These are phyloP conservation scores for Typhlichthys eigenmanni DNA, from an alignment of 2,797 vertebrate species.

Conservation along the genomic window DNA sequence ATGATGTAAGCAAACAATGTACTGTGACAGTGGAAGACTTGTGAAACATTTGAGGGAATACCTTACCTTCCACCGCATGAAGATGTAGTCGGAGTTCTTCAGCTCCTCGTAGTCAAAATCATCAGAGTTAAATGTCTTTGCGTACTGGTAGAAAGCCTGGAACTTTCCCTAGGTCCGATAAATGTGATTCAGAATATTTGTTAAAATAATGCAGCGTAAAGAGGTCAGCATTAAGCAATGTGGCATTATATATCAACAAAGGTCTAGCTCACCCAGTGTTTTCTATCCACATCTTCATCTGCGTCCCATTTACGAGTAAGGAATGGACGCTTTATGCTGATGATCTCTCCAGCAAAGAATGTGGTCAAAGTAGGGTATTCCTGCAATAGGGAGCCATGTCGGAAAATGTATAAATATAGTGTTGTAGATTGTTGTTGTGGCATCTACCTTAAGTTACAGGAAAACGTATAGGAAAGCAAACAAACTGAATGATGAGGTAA, in stretches of 20 bases:
- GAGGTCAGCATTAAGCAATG: neutral
- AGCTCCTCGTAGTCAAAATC: constrained; percentile 97
- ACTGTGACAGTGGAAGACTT: too few relatives aligned
- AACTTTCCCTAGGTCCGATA: constrained; percentile 87
- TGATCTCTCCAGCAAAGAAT: constrained; percentile 98
- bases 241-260: neutral
- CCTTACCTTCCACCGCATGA: constrained; percentile 98
- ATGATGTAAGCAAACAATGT: too few relatives aligned
- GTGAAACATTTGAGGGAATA: neutral
- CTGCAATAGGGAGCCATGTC: constrained; percentile 57
- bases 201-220: neutral
- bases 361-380: constrained; percentile 97
- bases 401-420: neutral
- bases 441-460: neutral
- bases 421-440: too few relatives aligned
- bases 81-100: constrained; percentile 95
- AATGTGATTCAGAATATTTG: neutral
- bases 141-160: constrained; percentile 97
- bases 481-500: neutral
- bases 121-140: constrained; percentile 97
- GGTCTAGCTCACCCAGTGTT: constrained; percentile 88
- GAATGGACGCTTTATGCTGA: constrained; percentile 95
- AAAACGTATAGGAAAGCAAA: constrained; percentile 1
- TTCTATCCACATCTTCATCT: constrained; percentile 96
- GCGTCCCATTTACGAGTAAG: constrained; percentile 98